Conservation (phyloP, 2,888 invertebrate species). For the Nezara viridula region DNA sequence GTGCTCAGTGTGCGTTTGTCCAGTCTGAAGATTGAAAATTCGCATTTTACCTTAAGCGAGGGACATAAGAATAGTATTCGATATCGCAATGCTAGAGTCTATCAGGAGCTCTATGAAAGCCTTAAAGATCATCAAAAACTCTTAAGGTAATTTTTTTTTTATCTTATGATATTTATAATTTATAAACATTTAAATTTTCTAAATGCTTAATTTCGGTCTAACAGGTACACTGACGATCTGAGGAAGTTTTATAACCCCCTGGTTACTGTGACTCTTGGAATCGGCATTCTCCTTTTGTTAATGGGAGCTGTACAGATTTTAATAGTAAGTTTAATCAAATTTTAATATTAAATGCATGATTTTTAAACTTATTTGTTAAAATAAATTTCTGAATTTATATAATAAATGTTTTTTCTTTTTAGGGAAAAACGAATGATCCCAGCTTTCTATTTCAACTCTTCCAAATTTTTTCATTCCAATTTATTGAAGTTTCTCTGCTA, state of each 20-base stretch:
- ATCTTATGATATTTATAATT: no score
- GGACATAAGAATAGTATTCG: neutral
- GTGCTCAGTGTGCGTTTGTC: neutral
- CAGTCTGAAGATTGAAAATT: constrained; percentile 14
- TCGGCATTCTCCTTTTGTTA: neutral
- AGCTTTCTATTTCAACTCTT: constrained; percentile 17
- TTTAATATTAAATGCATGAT: neutral
- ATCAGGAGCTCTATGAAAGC: neutral
- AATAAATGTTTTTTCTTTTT: neutral
- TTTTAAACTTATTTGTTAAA: neutral
- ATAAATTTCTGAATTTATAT: no score
- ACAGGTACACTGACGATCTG: neutral
- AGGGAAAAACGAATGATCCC: neutral
- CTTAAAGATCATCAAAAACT: neutral
- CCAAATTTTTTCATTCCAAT: constrained; percentile 7
- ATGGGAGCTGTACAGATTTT: neutral
- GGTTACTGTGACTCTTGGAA: neutral
- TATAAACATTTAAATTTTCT: no score
- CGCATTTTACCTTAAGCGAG: neutral
- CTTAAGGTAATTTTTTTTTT: neutral
- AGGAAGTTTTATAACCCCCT: neutral
- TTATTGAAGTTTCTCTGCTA: neutral
- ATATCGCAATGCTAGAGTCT: neutral
- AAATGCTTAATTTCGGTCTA: neutral
- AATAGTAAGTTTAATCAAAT: neutral